Evolutionary conservation across 1,140 invertebrate genomes (phyloP).

Genomic region (Rhynchophorus ferrugineus): DNA sequence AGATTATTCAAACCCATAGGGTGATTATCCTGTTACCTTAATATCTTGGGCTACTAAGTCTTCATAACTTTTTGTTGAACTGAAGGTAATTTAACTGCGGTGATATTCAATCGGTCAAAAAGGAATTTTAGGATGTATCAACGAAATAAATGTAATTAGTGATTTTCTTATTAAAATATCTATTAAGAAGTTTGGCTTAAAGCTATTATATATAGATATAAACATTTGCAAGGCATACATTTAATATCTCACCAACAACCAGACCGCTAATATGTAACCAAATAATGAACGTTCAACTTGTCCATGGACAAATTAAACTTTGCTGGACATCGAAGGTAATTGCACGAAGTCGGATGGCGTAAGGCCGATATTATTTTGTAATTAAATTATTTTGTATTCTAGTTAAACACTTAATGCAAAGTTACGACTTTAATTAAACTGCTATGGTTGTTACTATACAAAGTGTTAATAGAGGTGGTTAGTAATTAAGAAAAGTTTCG

Average conservation of each 20-base stretch:
- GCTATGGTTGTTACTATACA: conserved; percentile 17
- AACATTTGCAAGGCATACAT: background rate
- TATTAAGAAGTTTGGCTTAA: too few relatives aligned
- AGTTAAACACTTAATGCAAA: conserved; percentile 26
- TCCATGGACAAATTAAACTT: conserved; percentile 21
- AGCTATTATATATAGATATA: too few relatives aligned
- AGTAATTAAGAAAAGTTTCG: too few relatives aligned
- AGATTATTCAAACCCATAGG: too few relatives aligned
- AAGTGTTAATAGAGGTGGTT: background rate
- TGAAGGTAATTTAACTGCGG: too few relatives aligned
- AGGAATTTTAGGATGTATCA: too few relatives aligned
- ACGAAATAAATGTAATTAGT: too few relatives aligned
- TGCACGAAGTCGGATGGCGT: conserved; percentile 23
- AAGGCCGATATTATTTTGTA: conserved; percentile 24
- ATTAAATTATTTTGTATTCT: conserved; percentile 26
- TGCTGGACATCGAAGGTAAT: conserved; percentile 23
- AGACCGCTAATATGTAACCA: conserved; percentile 7
- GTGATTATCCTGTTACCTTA: too few relatives aligned
- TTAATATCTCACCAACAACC: background rate
- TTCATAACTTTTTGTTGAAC: too few relatives aligned
- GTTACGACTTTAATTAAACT: conserved; percentile 25
- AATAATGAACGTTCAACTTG: conserved; percentile 23
- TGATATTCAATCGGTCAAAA: too few relatives aligned
- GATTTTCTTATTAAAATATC: too few relatives aligned
- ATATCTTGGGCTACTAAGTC: too few relatives aligned